Conservation (phyloP, 2,113 vertebrate genomes). For the Puffinus mauretanicus region DNA sequence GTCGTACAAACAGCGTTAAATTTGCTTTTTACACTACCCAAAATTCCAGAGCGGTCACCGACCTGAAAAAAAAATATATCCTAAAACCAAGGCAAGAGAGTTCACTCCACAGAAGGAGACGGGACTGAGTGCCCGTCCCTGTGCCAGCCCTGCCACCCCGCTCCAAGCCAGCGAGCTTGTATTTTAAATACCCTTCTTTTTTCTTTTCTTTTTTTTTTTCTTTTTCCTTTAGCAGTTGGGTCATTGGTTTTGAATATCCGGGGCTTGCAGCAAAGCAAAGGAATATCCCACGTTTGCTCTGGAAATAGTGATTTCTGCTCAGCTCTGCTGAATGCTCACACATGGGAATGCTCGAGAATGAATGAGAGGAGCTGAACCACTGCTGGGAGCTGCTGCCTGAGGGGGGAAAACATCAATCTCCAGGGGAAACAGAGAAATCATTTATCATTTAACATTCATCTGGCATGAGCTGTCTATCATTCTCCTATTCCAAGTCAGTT, state of each 20-base stretch:
- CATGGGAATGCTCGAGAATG: fast-evolving
- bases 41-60: constrained; percentile 6
- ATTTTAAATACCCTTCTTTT: background rate
- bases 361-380: background rate
- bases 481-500: background rate
- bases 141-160: background rate
- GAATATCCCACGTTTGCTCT: background rate
- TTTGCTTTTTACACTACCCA: background rate
- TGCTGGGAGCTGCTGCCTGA: constrained; percentile 12
- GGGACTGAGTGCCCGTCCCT: background rate
- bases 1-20: background rate
- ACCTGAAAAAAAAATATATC: background rate
- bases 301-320: background rate
- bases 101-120: background rate
- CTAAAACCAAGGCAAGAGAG: background rate
- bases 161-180: background rate
- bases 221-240: background rate
- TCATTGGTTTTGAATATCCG: background rate
- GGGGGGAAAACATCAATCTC: background rate
- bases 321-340: background rate
- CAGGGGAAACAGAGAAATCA: constrained; percentile 1
- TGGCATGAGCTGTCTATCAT: constrained; percentile 25
- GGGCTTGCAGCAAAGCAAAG: background rate
- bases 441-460: constrained; percentile 24
- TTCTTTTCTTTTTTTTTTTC: background rate